phyloP scores from a whole-genome alignment of 2,113 vertebrate genomes.

The Pollachius pollachius region DNA sequence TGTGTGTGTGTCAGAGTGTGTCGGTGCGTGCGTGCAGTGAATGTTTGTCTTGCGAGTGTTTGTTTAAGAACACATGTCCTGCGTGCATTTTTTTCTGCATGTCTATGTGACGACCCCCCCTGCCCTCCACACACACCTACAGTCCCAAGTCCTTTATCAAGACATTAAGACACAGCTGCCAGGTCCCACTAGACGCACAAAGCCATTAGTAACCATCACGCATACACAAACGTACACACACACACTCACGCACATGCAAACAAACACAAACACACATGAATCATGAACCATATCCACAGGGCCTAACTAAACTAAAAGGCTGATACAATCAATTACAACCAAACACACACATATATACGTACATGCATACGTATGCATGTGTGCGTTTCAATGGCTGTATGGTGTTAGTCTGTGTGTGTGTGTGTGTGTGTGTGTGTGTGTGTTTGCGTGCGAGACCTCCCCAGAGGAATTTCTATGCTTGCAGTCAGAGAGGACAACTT shows the following conservation, averaged over 20 bases:
- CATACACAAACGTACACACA: constrained; percentile 6
- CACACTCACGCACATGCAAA: not conserved
- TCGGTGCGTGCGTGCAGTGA: constrained; percentile 11
- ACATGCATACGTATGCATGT: too few relatives aligned
- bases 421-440: not conserved
- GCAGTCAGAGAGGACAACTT: not conserved
- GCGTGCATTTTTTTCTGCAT: constrained; percentile 20
- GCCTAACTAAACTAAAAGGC: not conserved
- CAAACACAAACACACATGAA: not conserved
- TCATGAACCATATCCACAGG: not conserved
- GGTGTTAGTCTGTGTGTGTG: not conserved
- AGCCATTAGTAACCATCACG: constrained; percentile 41
- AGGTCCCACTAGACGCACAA: constrained; percentile 46
- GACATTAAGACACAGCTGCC: constrained; percentile 44
- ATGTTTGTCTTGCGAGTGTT: constrained; percentile 4
- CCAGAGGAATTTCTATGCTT: not conserved
- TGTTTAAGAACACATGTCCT: not conserved
- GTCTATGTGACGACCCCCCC: constrained; percentile 1
- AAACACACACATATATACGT: too few relatives aligned
- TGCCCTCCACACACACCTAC: not conserved
- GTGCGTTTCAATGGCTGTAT: not conserved
- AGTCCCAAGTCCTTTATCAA: constrained; percentile 20
- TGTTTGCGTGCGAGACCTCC: not conserved
- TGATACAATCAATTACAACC: too few relatives aligned
- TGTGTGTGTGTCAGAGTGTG: constrained; percentile 8